phyloP scores from a whole-genome alignment of 2,113 vertebrate species.

The Cygnus atratus region DNA sequence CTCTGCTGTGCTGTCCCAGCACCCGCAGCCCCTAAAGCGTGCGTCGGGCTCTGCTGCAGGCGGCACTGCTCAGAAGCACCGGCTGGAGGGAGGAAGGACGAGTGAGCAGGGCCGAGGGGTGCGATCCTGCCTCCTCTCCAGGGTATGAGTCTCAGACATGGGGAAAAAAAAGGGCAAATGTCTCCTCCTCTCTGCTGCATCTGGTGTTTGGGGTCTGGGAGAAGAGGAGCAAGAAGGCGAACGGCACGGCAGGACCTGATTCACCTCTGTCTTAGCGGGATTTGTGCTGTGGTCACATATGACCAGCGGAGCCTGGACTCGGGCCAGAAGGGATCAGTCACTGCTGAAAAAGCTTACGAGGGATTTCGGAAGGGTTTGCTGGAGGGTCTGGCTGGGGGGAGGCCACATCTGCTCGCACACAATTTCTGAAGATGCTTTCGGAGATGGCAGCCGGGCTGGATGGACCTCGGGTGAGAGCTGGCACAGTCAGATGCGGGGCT shows the following conservation, averaged over 20 bases:
- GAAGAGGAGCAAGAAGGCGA: background rate
- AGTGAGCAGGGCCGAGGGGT: background rate
- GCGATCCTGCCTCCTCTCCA: background rate
- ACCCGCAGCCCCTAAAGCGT: background rate
- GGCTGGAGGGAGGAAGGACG: background rate
- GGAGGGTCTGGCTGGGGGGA: background rate
- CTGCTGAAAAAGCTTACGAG: background rate
- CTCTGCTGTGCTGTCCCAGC: background rate
- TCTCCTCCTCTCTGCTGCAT: background rate
- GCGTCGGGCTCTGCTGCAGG: background rate
- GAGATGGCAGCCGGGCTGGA: background rate
- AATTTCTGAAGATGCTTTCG: background rate
- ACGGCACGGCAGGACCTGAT: background rate
- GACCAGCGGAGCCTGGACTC: background rate
- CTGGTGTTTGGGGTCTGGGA: background rate
- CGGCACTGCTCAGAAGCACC: background rate
- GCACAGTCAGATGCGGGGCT: fast-evolving
- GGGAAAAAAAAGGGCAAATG: background rate
- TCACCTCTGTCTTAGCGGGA: background rate
- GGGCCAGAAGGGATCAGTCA: fast-evolving
- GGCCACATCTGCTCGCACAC: fast-evolving
- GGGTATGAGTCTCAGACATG: fast-evolving
- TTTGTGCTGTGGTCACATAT: background rate
- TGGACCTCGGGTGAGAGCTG: background rate
- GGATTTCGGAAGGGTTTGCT: background rate